Percentiles rank a stretch among this genome's conserved stretches.
These are phyloP conservation scores for Onthophagus taurus DNA, from an alignment of 1,140 invertebrate genomes.

Conservation along the genomic window DNA sequence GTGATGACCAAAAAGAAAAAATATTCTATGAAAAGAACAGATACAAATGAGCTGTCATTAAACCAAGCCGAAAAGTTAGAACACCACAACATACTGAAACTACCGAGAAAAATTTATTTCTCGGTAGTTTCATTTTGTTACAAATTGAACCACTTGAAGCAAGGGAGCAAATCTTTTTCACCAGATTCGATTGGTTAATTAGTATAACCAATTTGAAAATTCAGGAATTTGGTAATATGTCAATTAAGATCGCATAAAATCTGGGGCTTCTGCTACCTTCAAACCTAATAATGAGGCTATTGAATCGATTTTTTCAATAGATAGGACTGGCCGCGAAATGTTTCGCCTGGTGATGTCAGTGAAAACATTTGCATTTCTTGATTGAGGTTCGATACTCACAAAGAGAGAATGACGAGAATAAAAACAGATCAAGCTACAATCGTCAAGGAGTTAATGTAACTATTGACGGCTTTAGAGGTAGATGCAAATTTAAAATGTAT, in stretches of 20 bases:
- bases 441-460: slow-evolving; percentile 8
- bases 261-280: slow-evolving; percentile 10
- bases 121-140: slow-evolving; percentile 6
- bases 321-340: slow-evolving; percentile 10
- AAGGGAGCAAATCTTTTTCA: slow-evolving; percentile 10
- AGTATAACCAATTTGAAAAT: slow-evolving; percentile 8
- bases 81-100: slow-evolving; percentile 10
- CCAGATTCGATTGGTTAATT: slow-evolving; percentile 1
- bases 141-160: slow-evolving; percentile 12
- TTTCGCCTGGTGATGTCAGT: slow-evolving; percentile 11
- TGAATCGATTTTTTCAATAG: slow-evolving; percentile 14
- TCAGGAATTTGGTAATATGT: slow-evolving; percentile 10
- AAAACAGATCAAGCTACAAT: slow-evolving; percentile 8
- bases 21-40: slow-evolving; percentile 9
- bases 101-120: slow-evolving; percentile 10
- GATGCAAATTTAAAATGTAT: slow-evolving; percentile 16
- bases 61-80: slow-evolving; percentile 12
- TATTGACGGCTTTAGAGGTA: slow-evolving; percentile 12
- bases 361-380: slow-evolving; percentile 11
- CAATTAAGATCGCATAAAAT: slow-evolving; percentile 7
- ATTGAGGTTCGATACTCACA: slow-evolving; percentile 9
- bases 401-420: slow-evolving; percentile 11
- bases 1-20: slow-evolving; percentile 10
- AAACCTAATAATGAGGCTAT: slow-evolving; percentile 11
- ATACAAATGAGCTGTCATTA: slow-evolving; percentile 10